A percentile compares a stretch with the other conserved stretches of the same genome.
These are phyloP conservation scores for Phaonia tiefii DNA, from an alignment of 2,888 invertebrate species.

Conservation along the genomic window DNA sequence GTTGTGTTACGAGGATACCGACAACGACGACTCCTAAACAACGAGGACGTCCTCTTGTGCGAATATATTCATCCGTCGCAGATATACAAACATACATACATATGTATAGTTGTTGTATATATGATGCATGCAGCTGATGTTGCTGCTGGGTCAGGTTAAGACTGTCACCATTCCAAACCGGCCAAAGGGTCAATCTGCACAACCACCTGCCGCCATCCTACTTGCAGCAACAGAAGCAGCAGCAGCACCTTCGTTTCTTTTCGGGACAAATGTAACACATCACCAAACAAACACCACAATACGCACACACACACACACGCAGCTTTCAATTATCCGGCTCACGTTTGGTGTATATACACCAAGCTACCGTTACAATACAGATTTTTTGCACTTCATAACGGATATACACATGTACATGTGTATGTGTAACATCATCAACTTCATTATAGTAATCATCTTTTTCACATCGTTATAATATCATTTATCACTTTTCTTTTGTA, in stretches of 20 bases:
- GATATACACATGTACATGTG: too few species aligned
- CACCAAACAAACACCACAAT: constrained; percentile 40
- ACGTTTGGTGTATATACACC: constrained; percentile 63
- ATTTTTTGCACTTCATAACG: constrained; percentile 11
- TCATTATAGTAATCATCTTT: neutral
- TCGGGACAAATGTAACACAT: constrained; percentile 60
- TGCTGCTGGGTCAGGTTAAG: constrained; percentile 66
- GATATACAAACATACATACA: constrained; percentile 27
- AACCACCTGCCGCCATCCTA: constrained; percentile 13
- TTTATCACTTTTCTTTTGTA: constrained; percentile 17
- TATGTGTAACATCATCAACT: constrained; percentile 5
- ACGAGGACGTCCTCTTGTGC: constrained; percentile 4
- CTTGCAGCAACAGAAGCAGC: neutral
- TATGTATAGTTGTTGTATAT: constrained; percentile 1
- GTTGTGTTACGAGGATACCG: neutral
- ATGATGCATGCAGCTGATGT: constrained; percentile 56
- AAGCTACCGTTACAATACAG: constrained; percentile 43
- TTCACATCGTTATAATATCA: constrained; percentile 25
- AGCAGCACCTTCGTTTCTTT: constrained; percentile 61
- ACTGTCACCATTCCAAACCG: constrained; percentile 34
- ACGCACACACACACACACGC: constrained; percentile 29
- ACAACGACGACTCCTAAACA: constrained; percentile 2
- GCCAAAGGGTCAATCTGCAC: constrained; percentile 29
- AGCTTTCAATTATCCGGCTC: constrained; percentile 65
- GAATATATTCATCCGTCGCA: constrained; percentile 21